Base-by-base conservation (phyloP, 2,888 invertebrate species). In the Sesamia inferens region DNA sequence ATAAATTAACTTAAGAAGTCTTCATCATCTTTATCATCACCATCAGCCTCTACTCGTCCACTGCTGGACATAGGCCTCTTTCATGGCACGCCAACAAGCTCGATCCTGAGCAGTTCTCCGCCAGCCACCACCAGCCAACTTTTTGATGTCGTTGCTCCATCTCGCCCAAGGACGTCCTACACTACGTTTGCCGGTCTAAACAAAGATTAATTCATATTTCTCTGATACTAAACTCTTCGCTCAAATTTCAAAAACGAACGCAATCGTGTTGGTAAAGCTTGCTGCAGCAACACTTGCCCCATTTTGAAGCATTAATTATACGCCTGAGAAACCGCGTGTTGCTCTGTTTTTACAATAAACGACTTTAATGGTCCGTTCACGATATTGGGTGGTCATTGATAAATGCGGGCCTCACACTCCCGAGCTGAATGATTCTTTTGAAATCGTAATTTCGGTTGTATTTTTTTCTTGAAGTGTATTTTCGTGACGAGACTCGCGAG, bases 331-430 rank as follows among this genome's bases (percentile, higher is more conserved):
- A 63, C 68, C 4, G 31, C 16, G n/a, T 51, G 22, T 51, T 63
- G 14, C 19, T 63, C 74, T 76, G 39, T 63, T 68, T 74, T 74
- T 64, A 74, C 31, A 54, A 42, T 61, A 48, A 73, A 48, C 57
- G 31, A 54, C 39, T 63, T 76, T 63, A 74, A 74, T 57, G 57
- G 47, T 24, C 44, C 67, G 44, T 63, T 54, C 51, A 59, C 57
- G 31, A 16, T 51, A 67, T 68, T 76, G 68, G 75, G 75, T 68
- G 74, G 75, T n/a, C 67, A 68, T 48, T 74, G 74, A 63, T 58
- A 47, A 76, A 31, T 68, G 47, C 68, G 13, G 63, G 68, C 24
- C 63, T 58, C n/a, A 47, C 57, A 68, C 68, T 65, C 14, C 19
- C 5, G 19, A 44, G n/a, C 10, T 3, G 57, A 70, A 70, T 62